phyloP scores from a whole-genome alignment of 2,113 vertebrate genomes.

The Boulengeromyrus knoepffleri region DNA sequence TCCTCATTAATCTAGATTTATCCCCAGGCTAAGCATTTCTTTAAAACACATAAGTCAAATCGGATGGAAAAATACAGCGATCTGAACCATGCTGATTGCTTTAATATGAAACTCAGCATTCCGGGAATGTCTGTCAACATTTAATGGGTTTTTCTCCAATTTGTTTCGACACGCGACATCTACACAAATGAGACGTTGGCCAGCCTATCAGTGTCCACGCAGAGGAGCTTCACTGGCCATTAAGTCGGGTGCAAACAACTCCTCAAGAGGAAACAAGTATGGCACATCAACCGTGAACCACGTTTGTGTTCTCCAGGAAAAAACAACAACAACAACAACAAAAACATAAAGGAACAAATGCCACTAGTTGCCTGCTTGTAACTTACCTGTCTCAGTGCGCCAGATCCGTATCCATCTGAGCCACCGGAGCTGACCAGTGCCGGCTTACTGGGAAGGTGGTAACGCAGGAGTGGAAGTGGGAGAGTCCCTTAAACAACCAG shows the following conservation, averaged over 20 bases:
- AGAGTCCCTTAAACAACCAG: constrained; percentile 42
- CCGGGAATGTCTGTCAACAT: not conserved
- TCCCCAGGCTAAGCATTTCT: not conserved
- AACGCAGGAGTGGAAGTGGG: constrained; percentile 37
- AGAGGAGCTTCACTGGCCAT: not conserved
- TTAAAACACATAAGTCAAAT: not conserved
- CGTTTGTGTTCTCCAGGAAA: not conserved
- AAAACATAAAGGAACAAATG: not conserved
- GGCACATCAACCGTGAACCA: not conserved
- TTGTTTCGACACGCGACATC: not conserved
- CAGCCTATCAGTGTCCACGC: not conserved
- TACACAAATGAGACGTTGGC: not conserved
- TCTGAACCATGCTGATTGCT: not conserved
- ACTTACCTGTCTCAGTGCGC: constrained; percentile 34
- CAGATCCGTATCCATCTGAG: constrained; percentile 28
- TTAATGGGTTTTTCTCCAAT: not conserved
- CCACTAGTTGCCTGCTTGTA: not conserved
- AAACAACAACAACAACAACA: not conserved
- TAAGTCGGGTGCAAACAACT: not conserved
- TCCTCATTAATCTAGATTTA: not conserved
- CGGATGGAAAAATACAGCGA: not conserved
- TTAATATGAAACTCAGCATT: not conserved
- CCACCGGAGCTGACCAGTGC: constrained; percentile 35
- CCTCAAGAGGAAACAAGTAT: not conserved
- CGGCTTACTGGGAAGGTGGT: constrained; percentile 51